These are phyloP conservation scores for Pachyuromys duprasi DNA, from an alignment of 2,797 vertebrate genomes.

Conservation along the genomic window DNA sequence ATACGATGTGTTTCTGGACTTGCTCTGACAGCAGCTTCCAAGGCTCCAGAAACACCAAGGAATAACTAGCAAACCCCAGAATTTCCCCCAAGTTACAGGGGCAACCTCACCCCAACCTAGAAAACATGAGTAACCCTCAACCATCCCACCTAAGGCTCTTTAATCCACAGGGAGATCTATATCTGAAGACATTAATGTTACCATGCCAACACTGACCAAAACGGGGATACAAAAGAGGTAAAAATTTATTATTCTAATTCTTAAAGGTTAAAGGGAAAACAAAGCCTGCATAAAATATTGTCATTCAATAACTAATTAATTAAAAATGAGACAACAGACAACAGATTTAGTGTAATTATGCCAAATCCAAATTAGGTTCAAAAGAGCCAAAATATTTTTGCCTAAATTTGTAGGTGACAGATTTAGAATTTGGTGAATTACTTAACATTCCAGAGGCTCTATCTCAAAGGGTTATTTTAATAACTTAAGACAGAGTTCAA, in stretches of 20 bases:
- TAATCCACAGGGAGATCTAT: background rate
- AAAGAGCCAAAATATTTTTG: slow-evolving; percentile 70
- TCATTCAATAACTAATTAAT: slow-evolving; percentile 74
- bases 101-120: background rate
- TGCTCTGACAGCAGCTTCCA: background rate
- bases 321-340: slow-evolving; percentile 74
- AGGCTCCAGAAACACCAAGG: background rate
- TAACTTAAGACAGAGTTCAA: slow-evolving; percentile 16
- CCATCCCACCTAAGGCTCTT: background rate
- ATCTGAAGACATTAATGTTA: slow-evolving; percentile 17
- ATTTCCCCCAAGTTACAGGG: background rate
- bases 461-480: slow-evolving; percentile 51
- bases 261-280: slow-evolving; percentile 50
- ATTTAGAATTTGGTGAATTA: slow-evolving; percentile 51
- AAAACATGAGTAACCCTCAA: slow-evolving; percentile 4
- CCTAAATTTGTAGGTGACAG: slow-evolving; percentile 56
- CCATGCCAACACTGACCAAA: slow-evolving; percentile 28
- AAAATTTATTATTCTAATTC: slow-evolving; percentile 19
- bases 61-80: background rate
- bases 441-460: background rate
- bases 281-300: slow-evolving; percentile 61
- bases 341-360: slow-evolving; percentile 75
- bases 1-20: background rate
- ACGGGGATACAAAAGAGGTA: background rate
- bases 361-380: slow-evolving; percentile 69